Evolutionary conservation across 2,888 invertebrate species (phyloP).

Genomic region (Cheilosia pagana): DNA sequence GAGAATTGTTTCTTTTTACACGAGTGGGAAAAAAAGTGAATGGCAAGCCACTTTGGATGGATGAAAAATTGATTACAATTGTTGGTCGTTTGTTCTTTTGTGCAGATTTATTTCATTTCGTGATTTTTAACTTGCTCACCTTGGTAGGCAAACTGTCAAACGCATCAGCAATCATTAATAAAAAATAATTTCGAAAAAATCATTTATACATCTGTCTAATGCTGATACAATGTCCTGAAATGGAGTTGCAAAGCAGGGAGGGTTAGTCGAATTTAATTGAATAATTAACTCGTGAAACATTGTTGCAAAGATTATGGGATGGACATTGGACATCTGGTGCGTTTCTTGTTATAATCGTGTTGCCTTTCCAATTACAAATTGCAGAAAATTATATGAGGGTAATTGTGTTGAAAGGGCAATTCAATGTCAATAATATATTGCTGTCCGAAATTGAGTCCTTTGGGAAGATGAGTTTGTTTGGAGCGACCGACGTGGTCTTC

Average conservation of each 20-base stretch:
- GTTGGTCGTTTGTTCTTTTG: conserved; percentile 11
- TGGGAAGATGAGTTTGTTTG: too few species aligned
- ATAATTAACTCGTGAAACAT: conserved; percentile 7
- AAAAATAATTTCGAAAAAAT: neutral
- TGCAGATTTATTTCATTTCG: conserved; percentile 31
- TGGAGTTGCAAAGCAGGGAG: neutral
- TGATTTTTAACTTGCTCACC: conserved; percentile 2
- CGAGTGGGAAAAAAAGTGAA: conserved; percentile 24
- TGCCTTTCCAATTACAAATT: neutral
- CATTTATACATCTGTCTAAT: neutral
- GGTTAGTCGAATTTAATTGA: conserved; percentile 16
- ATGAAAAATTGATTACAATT: conserved; percentile 61
- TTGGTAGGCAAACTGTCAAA: conserved; percentile 14
- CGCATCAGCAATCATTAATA: conserved; percentile 16
- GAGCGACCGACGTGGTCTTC: too few species aligned
- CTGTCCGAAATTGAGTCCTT: neutral
- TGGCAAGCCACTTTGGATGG: conserved; percentile 46
- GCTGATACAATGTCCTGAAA: neutral
- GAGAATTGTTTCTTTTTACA: neutral
- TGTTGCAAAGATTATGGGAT: conserved; percentile 1
- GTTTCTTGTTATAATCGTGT: neutral
- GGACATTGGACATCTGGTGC: neutral
- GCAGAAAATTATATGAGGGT: neutral
- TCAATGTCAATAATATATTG: neutral
- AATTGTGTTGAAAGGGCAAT: neutral